Evolutionary conservation across 2,797 vertebrate genomes (phyloP).

Genomic region (Typhlichthys subterraneus): DNA sequence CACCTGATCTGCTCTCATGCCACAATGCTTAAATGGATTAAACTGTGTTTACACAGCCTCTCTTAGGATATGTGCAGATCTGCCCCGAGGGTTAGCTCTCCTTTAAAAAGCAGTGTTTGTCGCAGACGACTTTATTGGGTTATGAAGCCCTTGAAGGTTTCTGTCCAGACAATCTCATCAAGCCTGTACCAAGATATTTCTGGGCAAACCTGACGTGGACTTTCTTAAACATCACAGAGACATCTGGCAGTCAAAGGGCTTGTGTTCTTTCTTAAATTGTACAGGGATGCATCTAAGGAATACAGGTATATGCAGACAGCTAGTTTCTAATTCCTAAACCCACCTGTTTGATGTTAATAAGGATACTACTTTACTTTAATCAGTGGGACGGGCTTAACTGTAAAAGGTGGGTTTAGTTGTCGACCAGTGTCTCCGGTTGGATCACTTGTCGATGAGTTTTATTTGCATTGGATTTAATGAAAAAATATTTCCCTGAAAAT

Average conservation of each 20-base stretch:
- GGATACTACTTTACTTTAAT: too few relatives aligned
- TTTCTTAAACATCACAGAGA: not conserved
- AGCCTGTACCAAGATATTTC: conserved; percentile 40
- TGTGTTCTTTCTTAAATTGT: too few relatives aligned
- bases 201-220: not conserved
- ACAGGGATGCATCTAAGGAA: too few relatives aligned
- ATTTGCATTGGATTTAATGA: too few relatives aligned
- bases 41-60: conserved; percentile 51
- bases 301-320: too few relatives aligned
- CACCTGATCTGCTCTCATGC: conserved; percentile 48
- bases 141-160: conserved; percentile 46
- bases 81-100: conserved; percentile 13
- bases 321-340: too few relatives aligned
- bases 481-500: too few relatives aligned
- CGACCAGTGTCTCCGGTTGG: too few relatives aligned
- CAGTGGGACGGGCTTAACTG: too few relatives aligned
- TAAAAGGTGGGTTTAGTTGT: too few relatives aligned
- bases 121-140: conserved; percentile 42
- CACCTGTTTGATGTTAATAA: too few relatives aligned
- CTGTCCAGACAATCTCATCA: conserved; percentile 56
- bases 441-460: too few relatives aligned
- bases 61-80: conserved; percentile 19
- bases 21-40: conserved; percentile 55
- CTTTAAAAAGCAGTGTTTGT: conserved; percentile 43
- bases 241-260: not conserved